Conservation (phyloP, 2,113 vertebrate genomes). For the Lepisosteus osseus region DNA sequence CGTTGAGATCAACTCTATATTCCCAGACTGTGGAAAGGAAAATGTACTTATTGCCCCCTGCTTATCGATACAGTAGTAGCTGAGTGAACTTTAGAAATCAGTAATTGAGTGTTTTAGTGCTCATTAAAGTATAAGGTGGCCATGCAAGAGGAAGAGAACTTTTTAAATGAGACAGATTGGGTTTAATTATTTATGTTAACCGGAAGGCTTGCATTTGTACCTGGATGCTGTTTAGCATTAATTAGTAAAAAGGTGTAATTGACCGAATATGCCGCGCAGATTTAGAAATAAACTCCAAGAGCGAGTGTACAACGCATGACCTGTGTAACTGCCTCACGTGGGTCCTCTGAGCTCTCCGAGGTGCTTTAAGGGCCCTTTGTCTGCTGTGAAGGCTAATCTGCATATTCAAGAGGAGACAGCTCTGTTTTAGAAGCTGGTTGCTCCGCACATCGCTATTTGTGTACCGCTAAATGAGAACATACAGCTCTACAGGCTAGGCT, state of each 20-base stretch:
- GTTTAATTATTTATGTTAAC: conserved; percentile 57
- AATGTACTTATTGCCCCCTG: conserved; percentile 12
- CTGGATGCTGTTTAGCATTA: conserved; percentile 52
- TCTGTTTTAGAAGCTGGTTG: not conserved
- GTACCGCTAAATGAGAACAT: not conserved
- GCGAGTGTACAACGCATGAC: not conserved
- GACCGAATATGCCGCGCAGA: conserved; percentile 30
- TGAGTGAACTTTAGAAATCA: not conserved
- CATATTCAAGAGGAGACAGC: not conserved
- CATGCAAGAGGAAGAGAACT: conserved; percentile 11
- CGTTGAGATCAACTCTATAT: too few species aligned
- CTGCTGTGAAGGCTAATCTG: not conserved
- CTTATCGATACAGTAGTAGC: too few species aligned
- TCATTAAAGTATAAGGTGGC: not conserved
- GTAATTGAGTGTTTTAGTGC: not conserved
- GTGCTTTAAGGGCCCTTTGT: not conserved
- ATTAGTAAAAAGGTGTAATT: conserved; percentile 54
- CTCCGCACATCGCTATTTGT: not conserved
- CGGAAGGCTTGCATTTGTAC: conserved; percentile 51
- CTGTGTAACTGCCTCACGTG: not conserved
- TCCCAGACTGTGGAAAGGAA: not conserved
- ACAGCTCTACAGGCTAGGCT: not conserved
- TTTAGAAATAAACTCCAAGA: not conserved
- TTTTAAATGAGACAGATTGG: conserved; percentile 47
- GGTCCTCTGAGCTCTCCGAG: too few species aligned